Evolutionary conservation across 2,797 vertebrate species (phyloP).

Genomic region (Kryptolebias ocellatus): DNA sequence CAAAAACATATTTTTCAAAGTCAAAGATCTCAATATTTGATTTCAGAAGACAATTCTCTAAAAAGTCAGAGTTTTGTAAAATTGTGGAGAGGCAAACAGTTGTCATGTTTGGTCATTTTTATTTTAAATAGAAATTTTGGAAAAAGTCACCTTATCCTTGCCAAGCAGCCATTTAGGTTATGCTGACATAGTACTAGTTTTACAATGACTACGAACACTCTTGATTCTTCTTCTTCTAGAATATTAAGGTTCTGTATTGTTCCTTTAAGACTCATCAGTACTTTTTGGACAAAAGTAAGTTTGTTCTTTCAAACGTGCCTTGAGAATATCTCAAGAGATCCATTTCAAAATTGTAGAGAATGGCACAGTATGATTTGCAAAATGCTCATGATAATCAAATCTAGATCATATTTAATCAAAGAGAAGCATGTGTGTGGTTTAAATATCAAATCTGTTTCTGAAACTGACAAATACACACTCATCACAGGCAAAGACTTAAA

Average conservation of each 20-base stretch:
- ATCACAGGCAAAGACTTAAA: neutral
- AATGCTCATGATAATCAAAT: neutral
- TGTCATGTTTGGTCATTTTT: no score
- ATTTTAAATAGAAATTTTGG: no score
- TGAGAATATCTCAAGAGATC: slow-evolving; percentile 1
- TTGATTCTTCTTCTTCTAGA: neutral
- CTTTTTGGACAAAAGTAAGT: neutral
- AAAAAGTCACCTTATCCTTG: neutral
- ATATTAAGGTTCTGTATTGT: neutral
- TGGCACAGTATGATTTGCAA: neutral
- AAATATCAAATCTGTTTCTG: slow-evolving; percentile 15
- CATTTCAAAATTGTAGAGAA: neutral
- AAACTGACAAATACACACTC: slow-evolving; percentile 5
- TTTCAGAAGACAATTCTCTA: neutral
- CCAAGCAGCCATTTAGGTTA: neutral
- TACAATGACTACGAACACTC: neutral
- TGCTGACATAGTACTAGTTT: neutral
- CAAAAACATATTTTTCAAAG: neutral
- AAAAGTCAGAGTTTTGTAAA: neutral
- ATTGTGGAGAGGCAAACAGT: neutral
- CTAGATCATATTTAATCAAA: slow-evolving; percentile 13
- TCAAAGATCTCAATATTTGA: neutral
- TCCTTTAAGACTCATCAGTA: neutral
- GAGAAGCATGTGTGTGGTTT: neutral
- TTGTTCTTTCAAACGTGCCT: neutral